Conservation (phyloP, 1,140 invertebrate genomes). For the Acyrthosiphon pisum region DNA sequence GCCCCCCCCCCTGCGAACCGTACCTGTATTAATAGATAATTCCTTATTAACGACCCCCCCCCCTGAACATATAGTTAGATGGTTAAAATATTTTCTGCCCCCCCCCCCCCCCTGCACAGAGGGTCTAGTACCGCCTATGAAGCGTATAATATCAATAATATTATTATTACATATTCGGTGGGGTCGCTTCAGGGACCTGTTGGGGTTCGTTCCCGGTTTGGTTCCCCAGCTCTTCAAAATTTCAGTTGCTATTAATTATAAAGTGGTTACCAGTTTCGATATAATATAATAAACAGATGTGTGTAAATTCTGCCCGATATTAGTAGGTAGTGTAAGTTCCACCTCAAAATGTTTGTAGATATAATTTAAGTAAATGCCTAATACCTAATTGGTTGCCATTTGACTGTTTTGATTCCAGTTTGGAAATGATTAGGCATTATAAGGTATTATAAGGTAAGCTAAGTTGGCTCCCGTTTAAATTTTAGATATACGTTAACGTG, state of each 20-base stretch:
- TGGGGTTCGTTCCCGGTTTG: background rate
- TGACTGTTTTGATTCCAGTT: background rate
- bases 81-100: no score
- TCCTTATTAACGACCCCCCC: no score
- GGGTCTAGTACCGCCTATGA: no score
- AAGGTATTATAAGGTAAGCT: background rate
- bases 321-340: background rate
- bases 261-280: background rate
- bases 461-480: background rate
- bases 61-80: no score
- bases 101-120: no score
- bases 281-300: background rate
- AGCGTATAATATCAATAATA: background rate
- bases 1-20: no score
- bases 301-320: background rate
- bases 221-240: background rate
- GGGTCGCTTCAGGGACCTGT: background rate
- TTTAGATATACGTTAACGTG: background rate
- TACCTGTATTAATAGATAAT: no score
- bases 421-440: background rate
- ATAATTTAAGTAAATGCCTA: background rate
- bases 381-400: no score
- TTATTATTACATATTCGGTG: background rate
- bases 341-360: background rate
- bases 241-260: background rate